Conservation (phyloP, 2,888 invertebrate genomes). For the Ormyrus thymus region DNA sequence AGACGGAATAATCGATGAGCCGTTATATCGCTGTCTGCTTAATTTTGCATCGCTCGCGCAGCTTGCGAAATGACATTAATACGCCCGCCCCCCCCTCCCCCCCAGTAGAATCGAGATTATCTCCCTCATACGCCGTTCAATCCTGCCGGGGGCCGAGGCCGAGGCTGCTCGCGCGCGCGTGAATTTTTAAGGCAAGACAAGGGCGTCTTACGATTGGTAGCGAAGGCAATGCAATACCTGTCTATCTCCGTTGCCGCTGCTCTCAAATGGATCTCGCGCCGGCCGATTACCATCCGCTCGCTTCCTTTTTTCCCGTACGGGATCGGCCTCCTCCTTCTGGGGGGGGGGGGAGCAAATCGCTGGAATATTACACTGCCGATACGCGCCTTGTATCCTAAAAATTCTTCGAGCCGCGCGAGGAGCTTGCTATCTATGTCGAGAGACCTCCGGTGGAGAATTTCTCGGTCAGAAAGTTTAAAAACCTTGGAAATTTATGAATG, state of each 20-base stretch:
- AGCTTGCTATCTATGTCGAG: slow-evolving; percentile 3
- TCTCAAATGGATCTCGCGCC: slow-evolving; percentile 29
- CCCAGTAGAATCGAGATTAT: slow-evolving; percentile 44
- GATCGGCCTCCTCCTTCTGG: not conserved
- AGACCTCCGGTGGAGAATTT: too few species aligned
- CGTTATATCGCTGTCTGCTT: slow-evolving; percentile 33
- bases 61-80: slow-evolving; percentile 37
- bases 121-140: not conserved
- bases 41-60: slow-evolving; percentile 27
- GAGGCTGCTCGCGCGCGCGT: slow-evolving; percentile 22
- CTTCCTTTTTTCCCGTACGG: not conserved
- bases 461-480: too few species aligned
- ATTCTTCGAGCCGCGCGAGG: not conserved
- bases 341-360: slow-evolving; percentile 2
- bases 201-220: slow-evolving; percentile 35
- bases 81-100: too few species aligned
- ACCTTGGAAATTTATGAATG: too few species aligned
- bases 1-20: slow-evolving; percentile 43
- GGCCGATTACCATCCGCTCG: slow-evolving; percentile 35
- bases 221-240: slow-evolving; percentile 25
- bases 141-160: not conserved
- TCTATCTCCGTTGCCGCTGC: not conserved
- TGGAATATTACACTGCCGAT: slow-evolving; percentile 43
- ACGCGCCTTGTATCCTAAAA: slow-evolving; percentile 35
- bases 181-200: slow-evolving; percentile 47